Base-by-base conservation (phyloP, 2,888 invertebrate genomes). In the Frankliniella intonsa region DNA sequence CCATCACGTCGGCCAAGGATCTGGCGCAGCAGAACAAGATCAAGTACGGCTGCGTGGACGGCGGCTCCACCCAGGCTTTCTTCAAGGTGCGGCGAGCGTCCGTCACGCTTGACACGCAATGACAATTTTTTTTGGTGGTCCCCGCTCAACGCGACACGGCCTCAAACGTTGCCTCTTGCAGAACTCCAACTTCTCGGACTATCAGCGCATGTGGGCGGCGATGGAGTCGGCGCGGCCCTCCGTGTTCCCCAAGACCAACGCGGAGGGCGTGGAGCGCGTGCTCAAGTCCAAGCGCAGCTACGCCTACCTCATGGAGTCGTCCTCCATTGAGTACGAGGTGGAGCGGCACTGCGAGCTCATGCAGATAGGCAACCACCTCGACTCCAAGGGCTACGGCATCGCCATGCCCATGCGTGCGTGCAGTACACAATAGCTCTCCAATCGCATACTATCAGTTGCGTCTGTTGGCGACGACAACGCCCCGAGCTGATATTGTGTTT, bases 281-380 rank as follows among this genome's bases (percentile, higher is more conserved):
- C 86, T 92, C 82, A 93, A 92, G 87, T 93, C 92, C 79, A 94
- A 94, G 87, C 91, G 94, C 81, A 91, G 90, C 82, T 99, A 97
- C 88, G 99, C 99, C 5, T 99, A 94, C 87, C 90, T 99, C 80
- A 98, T 98, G 96, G 99, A 99, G 89, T 97, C 97, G 10, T 95
- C 97, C 0, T 94, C 94, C 0, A 94, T 99, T 84, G 98, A 99
- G 88, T 99, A 98, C 88, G 94, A 94, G 85, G 91, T 95, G 84
- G 94, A 96, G 87, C 90, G 95, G 83, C 91, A 95, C 86, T 98
- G 97, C 86, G 93, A 95, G 81, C 90, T 97, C 84, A 93, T 92
- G 86, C 94, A 95, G 90, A 93, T 95, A 12, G 95, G 97, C 1
- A 91, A 92, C 17, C 91, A 93, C 85, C 90, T 98, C 82, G 97